These are phyloP conservation scores for Ormyrus nitidulus DNA, from an alignment of 2,888 invertebrate genomes.

Conservation along the genomic window DNA sequence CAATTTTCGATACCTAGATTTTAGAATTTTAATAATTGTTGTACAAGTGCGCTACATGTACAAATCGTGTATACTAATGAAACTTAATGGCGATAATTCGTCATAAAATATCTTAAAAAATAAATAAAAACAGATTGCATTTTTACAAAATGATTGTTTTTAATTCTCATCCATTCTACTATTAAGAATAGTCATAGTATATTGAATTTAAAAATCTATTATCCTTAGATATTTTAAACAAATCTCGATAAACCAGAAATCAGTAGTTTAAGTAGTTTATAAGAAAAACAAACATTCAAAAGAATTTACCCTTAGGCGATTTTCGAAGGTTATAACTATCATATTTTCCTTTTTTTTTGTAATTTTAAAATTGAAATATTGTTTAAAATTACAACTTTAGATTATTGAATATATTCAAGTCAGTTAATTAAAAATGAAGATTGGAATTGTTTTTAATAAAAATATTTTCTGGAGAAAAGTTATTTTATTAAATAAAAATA, in stretches of 20 bases:
- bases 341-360: neutral
- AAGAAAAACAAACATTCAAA: neutral
- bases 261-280: neutral
- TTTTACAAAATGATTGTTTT: conserved; percentile 43
- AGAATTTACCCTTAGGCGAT: neutral
- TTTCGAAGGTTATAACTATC: neutral
- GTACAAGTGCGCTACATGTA: conserved; percentile 52
- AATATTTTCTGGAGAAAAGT: conserved; percentile 12
- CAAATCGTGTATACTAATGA: conserved; percentile 52
- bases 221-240: neutral
- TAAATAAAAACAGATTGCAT: conserved; percentile 41
- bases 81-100: conserved; percentile 21
- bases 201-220: neutral
- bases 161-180: neutral
- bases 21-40: conserved; percentile 52
- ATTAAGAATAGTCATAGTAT: neutral
- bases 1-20: conserved; percentile 48
- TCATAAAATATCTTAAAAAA: conserved; percentile 31
- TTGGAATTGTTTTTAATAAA: neutral
- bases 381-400: neutral
- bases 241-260: neutral
- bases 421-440: neutral
- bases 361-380: neutral
- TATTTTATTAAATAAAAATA: conserved; percentile 18
- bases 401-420: neutral